Evolutionary conservation across 2,888 invertebrate genomes (phyloP).

Genomic region (Eupithecia insigniata): DNA sequence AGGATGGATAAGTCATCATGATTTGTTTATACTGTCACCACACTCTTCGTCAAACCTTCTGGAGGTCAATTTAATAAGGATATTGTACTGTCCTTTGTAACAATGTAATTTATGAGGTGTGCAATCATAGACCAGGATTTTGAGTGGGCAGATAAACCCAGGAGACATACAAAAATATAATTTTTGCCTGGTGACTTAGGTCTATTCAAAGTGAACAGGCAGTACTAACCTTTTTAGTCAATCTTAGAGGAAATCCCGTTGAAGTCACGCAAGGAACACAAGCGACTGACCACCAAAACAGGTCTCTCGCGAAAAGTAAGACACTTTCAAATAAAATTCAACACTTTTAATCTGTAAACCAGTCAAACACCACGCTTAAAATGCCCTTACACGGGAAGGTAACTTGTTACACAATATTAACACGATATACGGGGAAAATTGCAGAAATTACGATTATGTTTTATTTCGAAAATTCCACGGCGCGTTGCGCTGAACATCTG

Average conservation of each 20-base stretch:
- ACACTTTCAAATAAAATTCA: slow-evolving; percentile 54
- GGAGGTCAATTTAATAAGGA: slow-evolving; percentile 55
- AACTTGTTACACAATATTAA: slow-evolving; percentile 55
- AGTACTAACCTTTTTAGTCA: slow-evolving; percentile 62
- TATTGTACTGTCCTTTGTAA: slow-evolving; percentile 38
- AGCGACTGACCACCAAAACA: slow-evolving; percentile 66
- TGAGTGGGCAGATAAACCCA: neutral
- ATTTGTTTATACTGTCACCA: slow-evolving; percentile 49
- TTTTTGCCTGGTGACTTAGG: neutral
- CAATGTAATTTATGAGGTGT: slow-evolving; percentile 27
- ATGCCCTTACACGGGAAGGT: slow-evolving; percentile 35
- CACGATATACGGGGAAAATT: slow-evolving; percentile 65
- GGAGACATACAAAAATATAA: neutral
- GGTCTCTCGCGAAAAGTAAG: slow-evolving; percentile 63
- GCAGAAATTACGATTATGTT: slow-evolving; percentile 59
- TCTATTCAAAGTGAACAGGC: neutral
- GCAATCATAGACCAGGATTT: slow-evolving; percentile 8
- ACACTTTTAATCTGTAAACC: slow-evolving; percentile 35
- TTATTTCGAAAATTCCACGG: slow-evolving; percentile 52
- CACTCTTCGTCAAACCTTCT: slow-evolving; percentile 48
- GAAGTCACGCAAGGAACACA: slow-evolving; percentile 62
- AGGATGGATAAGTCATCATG: slow-evolving; percentile 31
- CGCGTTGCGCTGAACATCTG: slow-evolving; percentile 50
- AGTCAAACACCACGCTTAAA: slow-evolving; percentile 31
- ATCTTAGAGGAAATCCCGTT: slow-evolving; percentile 51